Percentiles rank a stretch among this genome's conserved stretches.
Evolutionary conservation across 2,113 vertebrate species (phyloP).

Genomic region (Embiotoca jacksoni): DNA sequence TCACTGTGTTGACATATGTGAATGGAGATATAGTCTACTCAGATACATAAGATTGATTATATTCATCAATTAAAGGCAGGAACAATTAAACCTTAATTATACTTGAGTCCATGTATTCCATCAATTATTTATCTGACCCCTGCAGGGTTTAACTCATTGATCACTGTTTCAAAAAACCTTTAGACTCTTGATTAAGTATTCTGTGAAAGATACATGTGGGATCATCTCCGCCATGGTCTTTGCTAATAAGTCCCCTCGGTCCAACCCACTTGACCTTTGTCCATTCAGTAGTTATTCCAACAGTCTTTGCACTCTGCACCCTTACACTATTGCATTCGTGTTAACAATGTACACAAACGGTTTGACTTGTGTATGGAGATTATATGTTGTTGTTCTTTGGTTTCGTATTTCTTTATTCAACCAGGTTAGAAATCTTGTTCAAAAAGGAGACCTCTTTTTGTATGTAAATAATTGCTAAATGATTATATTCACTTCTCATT

Average conservation of each 20-base stretch:
- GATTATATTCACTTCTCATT: not conserved
- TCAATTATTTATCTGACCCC: slow-evolving; percentile 37
- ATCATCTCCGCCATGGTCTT: slow-evolving; percentile 28
- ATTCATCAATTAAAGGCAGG: not conserved
- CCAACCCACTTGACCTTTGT: slow-evolving; percentile 58
- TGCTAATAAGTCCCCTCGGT: slow-evolving; percentile 62
- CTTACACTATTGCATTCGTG: not conserved
- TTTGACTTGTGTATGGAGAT: not conserved
- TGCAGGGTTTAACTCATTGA: slow-evolving; percentile 43
- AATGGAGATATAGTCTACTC: not conserved
- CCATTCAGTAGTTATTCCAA: slow-evolving; percentile 18
- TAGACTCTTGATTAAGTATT: slow-evolving; percentile 43
- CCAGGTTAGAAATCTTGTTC: not conserved
- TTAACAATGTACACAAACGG: not conserved
- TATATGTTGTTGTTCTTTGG: not conserved
- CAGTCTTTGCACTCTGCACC: slow-evolving; percentile 2
- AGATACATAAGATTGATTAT: not conserved
- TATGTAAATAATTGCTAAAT: too few species aligned
- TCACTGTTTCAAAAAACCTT: slow-evolving; percentile 21
- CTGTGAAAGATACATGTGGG: slow-evolving; percentile 33
- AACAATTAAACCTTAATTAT: not conserved
- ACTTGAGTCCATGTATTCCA: slow-evolving; percentile 1
- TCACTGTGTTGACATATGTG: not conserved
- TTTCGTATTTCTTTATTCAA: not conserved
- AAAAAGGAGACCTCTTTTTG: not conserved